Percentiles rank a stretch among this genome's conserved stretches.
phyloP scores from a whole-genome alignment of 2,113 vertebrate genomes.

The Mastomys coucha region DNA sequence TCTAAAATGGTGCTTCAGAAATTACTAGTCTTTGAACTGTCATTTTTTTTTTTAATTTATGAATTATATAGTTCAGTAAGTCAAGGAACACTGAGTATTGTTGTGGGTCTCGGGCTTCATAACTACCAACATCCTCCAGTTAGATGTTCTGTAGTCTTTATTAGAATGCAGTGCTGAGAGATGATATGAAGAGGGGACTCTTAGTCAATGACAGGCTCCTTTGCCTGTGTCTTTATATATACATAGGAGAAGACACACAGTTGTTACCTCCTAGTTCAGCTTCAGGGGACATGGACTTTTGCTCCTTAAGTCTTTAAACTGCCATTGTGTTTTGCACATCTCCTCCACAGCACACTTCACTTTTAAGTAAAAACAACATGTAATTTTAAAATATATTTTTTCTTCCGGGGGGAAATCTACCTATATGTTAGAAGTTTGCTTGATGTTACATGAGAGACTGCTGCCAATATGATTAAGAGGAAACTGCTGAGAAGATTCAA shows the following conservation, averaged over 20 bases:
- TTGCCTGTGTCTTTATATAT: constrained; percentile 17
- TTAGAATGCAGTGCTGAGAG: not conserved
- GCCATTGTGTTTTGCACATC: constrained; percentile 17
- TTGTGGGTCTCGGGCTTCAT: constrained; percentile 51
- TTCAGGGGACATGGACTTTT: not conserved
- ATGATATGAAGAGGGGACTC: not conserved
- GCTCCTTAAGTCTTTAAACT: constrained; percentile 31
- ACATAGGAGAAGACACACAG: not conserved
- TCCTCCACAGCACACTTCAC: not conserved
- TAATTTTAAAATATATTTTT: not conserved
- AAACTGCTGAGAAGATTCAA: not conserved
- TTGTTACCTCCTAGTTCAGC: not conserved
- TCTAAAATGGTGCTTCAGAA: constrained; percentile 40
- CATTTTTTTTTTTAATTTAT: constrained; percentile 49
- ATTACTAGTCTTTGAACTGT: constrained; percentile 40
- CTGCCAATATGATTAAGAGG: not conserved
- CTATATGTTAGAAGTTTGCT: not conserved
- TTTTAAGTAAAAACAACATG: not conserved
- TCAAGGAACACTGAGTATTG: constrained; percentile 19
- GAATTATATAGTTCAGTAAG: constrained; percentile 33
- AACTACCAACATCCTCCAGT: not conserved
- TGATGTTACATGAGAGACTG: not conserved
- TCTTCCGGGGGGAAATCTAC: not conserved
- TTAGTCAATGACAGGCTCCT: not conserved
- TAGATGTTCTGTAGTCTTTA: not conserved